phyloP scores from a whole-genome alignment of 2,113 vertebrate species.

The Urocynchramus pylzowi region DNA sequence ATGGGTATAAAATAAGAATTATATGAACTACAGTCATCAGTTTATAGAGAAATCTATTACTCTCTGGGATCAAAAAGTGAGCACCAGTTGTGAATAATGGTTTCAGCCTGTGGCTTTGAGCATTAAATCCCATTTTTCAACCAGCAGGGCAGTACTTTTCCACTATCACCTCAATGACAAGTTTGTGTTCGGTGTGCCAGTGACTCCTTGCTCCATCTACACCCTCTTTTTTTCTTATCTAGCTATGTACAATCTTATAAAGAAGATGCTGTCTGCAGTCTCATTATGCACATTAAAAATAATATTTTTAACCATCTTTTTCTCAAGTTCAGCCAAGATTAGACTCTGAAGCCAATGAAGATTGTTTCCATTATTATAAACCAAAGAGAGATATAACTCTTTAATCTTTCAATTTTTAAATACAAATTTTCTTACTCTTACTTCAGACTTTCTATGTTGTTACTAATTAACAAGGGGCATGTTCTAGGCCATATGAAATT shows the following conservation, averaged over 20 bases:
- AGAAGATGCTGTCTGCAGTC: background rate
- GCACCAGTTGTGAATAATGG: slow-evolving; percentile 32
- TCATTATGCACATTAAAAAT: slow-evolving; percentile 5
- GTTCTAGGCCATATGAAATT: slow-evolving; percentile 13
- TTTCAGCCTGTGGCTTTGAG: slow-evolving; percentile 44
- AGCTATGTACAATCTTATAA: background rate
- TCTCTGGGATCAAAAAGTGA: slow-evolving; percentile 39
- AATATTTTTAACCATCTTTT: slow-evolving; percentile 14
- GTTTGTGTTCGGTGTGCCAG: background rate
- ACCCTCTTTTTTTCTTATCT: background rate
- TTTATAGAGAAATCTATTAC: slow-evolving; percentile 55
- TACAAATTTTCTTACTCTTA: slow-evolving; percentile 38
- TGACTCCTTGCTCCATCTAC: background rate
- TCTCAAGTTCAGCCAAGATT: slow-evolving; percentile 22
- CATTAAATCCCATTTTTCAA: slow-evolving; percentile 46
- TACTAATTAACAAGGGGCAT: slow-evolving; percentile 28
- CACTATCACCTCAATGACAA: slow-evolving; percentile 12
- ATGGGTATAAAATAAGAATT: slow-evolving; percentile 42
- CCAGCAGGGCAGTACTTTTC: slow-evolving; percentile 29
- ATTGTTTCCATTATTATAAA: slow-evolving; percentile 23
- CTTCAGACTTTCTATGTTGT: background rate
- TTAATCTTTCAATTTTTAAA: slow-evolving; percentile 56
- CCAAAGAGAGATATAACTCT: slow-evolving; percentile 29
- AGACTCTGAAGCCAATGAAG: background rate
- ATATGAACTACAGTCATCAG: slow-evolving; percentile 35